phyloP scores from a whole-genome alignment of 2,888 invertebrate genomes.

The Crepidodera aurea region DNA sequence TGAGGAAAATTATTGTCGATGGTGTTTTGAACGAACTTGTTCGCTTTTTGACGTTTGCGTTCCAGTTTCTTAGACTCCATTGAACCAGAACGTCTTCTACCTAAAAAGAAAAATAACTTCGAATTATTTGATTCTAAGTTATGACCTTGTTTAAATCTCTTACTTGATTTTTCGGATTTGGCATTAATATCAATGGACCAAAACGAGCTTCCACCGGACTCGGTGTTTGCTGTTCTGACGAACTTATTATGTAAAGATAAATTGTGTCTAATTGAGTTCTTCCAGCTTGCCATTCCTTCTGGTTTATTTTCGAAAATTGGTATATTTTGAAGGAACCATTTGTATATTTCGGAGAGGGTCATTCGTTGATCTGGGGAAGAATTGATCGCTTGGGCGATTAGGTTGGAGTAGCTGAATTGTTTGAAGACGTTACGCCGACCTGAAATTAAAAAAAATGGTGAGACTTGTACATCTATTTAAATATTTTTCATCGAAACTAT shows the following conservation, averaged over 20 bases:
- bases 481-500: too few species aligned
- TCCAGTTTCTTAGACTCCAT: slow-evolving; percentile 1
- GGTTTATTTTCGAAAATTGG: slow-evolving; percentile 99
- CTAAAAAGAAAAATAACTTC: too few species aligned
- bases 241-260: slow-evolving; percentile 31
- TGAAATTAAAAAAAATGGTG: too few species aligned
- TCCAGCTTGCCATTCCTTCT: slow-evolving; percentile 99
- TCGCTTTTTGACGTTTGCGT: not conserved
- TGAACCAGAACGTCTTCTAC: not conserved
- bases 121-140: too few species aligned
- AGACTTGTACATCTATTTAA: too few species aligned
- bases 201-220: slow-evolving; percentile 4
- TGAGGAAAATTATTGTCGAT: not conserved
- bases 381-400: slow-evolving; percentile 98
- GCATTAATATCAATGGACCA: slow-evolving; percentile 24
- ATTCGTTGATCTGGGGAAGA: slow-evolving; percentile 93
- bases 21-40: not conserved
- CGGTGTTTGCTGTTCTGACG: slow-evolving; percentile 9
- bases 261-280: slow-evolving; percentile 62
- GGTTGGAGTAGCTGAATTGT: slow-evolving; percentile 96
- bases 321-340: slow-evolving; percentile 99
- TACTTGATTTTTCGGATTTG: slow-evolving; percentile 5
- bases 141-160: too few species aligned
- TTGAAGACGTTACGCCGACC: slow-evolving; percentile 95
- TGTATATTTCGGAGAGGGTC: slow-evolving; percentile 98